A percentile compares a stretch with the other conserved stretches of the same genome.
Conservation (phyloP, 2,113 vertebrate genomes). For the Alligator mississippiensis region DNA sequence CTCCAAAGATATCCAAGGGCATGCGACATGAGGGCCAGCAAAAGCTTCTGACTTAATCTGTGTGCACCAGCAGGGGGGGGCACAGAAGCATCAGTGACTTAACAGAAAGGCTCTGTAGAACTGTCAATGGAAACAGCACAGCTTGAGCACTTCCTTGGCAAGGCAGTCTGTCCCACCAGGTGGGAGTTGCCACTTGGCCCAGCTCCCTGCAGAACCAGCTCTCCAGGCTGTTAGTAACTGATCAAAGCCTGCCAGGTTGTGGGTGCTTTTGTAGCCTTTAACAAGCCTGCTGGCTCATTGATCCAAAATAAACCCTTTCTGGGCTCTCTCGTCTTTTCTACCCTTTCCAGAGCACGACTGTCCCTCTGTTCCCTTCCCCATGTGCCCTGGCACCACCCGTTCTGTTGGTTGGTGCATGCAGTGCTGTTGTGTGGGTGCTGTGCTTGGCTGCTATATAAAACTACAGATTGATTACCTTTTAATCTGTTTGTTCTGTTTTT, state of each 20-base stretch:
- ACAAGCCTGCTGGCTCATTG: not conserved
- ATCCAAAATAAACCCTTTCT: not conserved
- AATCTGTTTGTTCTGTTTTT: conserved; percentile 33
- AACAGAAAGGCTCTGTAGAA: not conserved
- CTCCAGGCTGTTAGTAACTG: not conserved
- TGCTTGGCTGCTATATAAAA: not conserved
- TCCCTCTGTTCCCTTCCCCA: not conserved
- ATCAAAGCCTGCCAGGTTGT: not conserved
- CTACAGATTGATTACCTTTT: not conserved
- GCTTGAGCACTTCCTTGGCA: too few species aligned
- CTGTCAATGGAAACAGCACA: too few species aligned
- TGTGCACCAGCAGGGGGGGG: not conserved
- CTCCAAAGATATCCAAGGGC: not conserved
- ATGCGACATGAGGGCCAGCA: not conserved
- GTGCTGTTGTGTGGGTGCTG: too few species aligned
- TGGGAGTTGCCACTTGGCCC: not conserved
- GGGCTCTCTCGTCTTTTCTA: too few species aligned
- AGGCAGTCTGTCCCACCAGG: not conserved
- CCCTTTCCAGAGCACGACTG: too few species aligned
- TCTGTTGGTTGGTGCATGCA: too few species aligned
- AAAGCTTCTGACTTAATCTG: not conserved
- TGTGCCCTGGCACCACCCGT: not conserved
- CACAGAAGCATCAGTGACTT: not conserved
- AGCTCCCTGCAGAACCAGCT: not conserved
- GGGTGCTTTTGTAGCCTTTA: not conserved